phyloP scores from a whole-genome alignment of 2,113 vertebrate species.

The Semnornis frantzii region DNA sequence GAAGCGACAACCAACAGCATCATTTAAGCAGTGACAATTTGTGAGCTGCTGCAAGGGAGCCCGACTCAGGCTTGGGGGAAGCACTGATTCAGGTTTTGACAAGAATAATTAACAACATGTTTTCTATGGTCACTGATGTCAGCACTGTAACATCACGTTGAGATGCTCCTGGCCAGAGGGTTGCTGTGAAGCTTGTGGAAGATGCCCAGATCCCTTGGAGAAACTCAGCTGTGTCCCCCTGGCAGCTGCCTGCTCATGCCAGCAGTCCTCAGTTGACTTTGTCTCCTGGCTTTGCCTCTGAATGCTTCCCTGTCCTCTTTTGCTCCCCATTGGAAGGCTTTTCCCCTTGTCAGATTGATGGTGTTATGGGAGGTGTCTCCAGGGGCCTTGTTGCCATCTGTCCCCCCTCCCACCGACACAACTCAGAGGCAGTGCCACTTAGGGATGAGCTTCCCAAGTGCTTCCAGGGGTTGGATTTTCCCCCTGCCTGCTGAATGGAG shows the following conservation, averaged over 20 bases:
- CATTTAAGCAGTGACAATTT: neutral
- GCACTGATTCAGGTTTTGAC: neutral
- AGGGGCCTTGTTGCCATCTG: neutral
- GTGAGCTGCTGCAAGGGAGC: neutral
- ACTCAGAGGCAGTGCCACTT: neutral
- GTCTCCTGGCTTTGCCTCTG: neutral
- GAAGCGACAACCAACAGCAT: neutral
- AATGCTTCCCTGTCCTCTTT: neutral
- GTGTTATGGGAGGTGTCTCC: neutral
- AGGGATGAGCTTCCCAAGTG: neutral
- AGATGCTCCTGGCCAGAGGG: neutral
- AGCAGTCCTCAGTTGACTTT: neutral
- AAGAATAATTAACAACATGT: rapidly evolving
- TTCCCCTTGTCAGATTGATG: constrained; percentile 15
- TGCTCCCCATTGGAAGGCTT: constrained; percentile 12
- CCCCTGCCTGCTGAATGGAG: neutral
- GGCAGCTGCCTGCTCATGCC: neutral
- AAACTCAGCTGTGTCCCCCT: neutral
- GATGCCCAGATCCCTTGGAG: neutral
- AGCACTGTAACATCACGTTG: neutral
- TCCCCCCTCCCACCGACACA: neutral
- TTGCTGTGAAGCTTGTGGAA: neutral
- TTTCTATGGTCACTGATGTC: neutral
- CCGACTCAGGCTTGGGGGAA: neutral
- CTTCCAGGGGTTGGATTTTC: neutral